phyloP scores from a whole-genome alignment of 1,140 invertebrate genomes.

The Drosophila sp. region DNA sequence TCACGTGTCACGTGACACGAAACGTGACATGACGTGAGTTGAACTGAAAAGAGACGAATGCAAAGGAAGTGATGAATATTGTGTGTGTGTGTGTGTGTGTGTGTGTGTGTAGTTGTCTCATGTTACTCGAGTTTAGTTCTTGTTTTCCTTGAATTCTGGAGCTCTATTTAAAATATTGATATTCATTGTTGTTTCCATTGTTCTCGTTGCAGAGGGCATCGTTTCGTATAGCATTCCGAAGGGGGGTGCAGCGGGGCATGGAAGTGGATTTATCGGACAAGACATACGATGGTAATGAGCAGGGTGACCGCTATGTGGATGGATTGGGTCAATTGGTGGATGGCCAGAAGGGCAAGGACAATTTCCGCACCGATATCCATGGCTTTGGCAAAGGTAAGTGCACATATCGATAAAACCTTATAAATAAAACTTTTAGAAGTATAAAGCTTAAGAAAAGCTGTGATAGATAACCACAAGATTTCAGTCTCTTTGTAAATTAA shows the following conservation, averaged over 20 bases:
- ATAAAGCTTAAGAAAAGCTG: too few relatives aligned
- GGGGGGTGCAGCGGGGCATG: conserved; percentile 91
- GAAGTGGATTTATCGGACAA: conserved; percentile 95
- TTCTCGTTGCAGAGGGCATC: conserved; percentile 89
- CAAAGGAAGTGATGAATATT: conserved; percentile 39
- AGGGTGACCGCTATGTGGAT: conserved; percentile 89
- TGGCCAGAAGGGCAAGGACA: conserved; percentile 92
- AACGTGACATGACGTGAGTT: conserved; percentile 35
- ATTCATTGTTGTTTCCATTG: conserved; percentile 52
- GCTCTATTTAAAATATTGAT: conserved; percentile 39
- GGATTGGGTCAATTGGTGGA: conserved; percentile 97
- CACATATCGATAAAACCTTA: background rate
- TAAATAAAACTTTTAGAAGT: background rate
- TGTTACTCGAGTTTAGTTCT: conserved; percentile 50
- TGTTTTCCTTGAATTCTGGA: conserved; percentile 54
- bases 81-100: conserved; percentile 28
- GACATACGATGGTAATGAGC: conserved; percentile 95
- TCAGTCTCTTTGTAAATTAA: too few relatives aligned
- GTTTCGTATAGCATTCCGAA: conserved; percentile 93
- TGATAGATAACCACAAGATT: too few relatives aligned
- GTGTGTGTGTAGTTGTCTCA: conserved; percentile 27
- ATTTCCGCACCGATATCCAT: conserved; percentile 90
- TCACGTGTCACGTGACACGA: conserved; percentile 59
- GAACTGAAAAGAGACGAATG: conserved; percentile 12
- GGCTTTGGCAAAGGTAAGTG: conserved; percentile 89